Percentiles rank a stretch among this genome's conserved stretches.
Evolutionary conservation across 2,797 vertebrate species (phyloP).

Genomic region (Halcyon smyrnensis): DNA sequence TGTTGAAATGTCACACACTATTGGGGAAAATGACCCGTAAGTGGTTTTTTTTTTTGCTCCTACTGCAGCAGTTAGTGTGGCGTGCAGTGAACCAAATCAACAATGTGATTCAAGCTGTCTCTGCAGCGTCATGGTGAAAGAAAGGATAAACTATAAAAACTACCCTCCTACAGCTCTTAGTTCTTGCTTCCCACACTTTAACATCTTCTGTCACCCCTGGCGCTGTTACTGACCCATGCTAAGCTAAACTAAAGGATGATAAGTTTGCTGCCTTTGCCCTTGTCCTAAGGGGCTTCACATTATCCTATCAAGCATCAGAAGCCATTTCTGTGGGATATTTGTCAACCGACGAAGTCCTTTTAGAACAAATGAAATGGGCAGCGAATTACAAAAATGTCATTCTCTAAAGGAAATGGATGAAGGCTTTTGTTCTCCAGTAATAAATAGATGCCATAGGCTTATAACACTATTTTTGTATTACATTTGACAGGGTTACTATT

Average conservation of each 20-base stretch:
- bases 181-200: slow-evolving; percentile 86
- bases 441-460: slow-evolving; percentile 84
- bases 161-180: slow-evolving; percentile 84
- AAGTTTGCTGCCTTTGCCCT: slow-evolving; percentile 88
- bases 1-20: slow-evolving; percentile 75
- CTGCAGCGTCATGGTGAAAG: slow-evolving; percentile 81
- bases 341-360: slow-evolving; percentile 84
- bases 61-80: slow-evolving; percentile 81
- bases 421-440: slow-evolving; percentile 84
- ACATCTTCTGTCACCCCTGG: slow-evolving; percentile 86
- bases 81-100: slow-evolving; percentile 86
- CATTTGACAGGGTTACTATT: slow-evolving; percentile 84
- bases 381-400: slow-evolving; percentile 86
- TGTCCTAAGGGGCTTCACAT: slow-evolving; percentile 87
- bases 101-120: slow-evolving; percentile 85
- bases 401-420: slow-evolving; percentile 86
- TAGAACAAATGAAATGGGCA: slow-evolving; percentile 87
- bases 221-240: slow-evolving; percentile 87
- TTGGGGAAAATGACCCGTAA: slow-evolving; percentile 81
- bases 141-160: slow-evolving; percentile 86
- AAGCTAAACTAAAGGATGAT: slow-evolving; percentile 89
- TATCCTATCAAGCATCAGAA: slow-evolving; percentile 89
- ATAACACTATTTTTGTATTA: slow-evolving; percentile 85
- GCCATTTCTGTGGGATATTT: slow-evolving; percentile 86
- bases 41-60: slow-evolving; percentile 72